A percentile compares a stretch with the other conserved stretches of the same genome.
phyloP scores from a whole-genome alignment of 2,888 invertebrate genomes.

The Acanthosepion esculentum region DNA sequence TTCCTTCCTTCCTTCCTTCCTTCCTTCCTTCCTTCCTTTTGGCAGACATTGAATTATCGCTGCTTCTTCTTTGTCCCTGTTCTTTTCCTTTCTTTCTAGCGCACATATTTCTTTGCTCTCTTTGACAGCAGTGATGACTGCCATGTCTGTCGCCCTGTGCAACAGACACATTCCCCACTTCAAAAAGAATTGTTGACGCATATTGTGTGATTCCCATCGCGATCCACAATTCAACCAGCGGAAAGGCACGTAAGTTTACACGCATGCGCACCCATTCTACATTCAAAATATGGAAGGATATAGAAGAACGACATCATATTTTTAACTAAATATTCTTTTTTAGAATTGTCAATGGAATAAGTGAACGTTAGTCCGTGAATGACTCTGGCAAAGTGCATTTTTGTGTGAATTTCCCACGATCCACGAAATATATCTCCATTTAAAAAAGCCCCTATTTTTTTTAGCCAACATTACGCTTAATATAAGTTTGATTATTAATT shows the following conservation, averaged over 20 bases:
- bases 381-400: background rate
- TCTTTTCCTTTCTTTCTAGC: too few species aligned
- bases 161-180: background rate
- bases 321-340: background rate
- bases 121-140: background rate
- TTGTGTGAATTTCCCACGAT: too few species aligned
- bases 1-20: too few species aligned
- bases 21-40: too few species aligned
- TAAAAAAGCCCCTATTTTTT: too few species aligned
- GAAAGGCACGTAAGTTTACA: background rate
- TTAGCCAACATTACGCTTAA: too few species aligned
- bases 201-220: background rate
- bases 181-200: background rate
- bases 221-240: background rate
- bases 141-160: background rate
- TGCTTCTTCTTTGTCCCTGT: too few species aligned
- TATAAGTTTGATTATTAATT: too few species aligned
- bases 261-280: background rate
- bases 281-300: background rate
- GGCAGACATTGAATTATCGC: too few species aligned
- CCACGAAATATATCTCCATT: background rate
- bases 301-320: background rate
- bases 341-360: background rate
- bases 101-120: background rate
- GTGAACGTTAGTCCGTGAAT: background rate